Evolutionary conservation across 2,888 invertebrate genomes (phyloP).

Genomic region (Ochropacha duplaris): DNA sequence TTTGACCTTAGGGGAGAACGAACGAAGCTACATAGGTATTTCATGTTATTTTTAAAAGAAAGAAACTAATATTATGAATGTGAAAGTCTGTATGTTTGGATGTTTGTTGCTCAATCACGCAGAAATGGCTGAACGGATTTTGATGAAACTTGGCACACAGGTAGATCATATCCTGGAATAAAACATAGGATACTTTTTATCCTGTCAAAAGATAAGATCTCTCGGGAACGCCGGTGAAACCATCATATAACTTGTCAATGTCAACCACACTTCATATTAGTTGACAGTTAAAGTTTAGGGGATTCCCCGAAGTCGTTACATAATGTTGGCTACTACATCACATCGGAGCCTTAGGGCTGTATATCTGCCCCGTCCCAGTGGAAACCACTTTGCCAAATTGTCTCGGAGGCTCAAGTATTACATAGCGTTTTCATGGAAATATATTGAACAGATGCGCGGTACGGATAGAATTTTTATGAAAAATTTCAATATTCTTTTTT

Average conservation of each 20-base stretch:
- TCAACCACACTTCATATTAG: not conserved
- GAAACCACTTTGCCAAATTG: not conserved
- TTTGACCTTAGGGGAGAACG: too few species aligned
- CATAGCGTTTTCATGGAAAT: not conserved
- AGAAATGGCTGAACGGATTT: too few species aligned
- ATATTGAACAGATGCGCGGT: not conserved
- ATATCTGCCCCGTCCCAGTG: not conserved
- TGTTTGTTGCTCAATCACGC: too few species aligned
- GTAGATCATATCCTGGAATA: too few species aligned
- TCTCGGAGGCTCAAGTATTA: not conserved
- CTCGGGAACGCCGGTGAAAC: too few species aligned
- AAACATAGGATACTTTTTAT: too few species aligned
- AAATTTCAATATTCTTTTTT: not conserved
- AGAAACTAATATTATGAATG: too few species aligned
- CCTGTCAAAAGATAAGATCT: too few species aligned
- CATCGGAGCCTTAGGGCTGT: not conserved
- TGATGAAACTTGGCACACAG: too few species aligned
- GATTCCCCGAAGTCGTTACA: not conserved
- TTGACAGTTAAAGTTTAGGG: not conserved
- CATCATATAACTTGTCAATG: not conserved
- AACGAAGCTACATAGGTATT: too few species aligned
- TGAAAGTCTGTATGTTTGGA: too few species aligned
- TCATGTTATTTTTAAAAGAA: too few species aligned
- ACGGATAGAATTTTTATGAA: not conserved
- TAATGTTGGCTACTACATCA: not conserved